Evolutionary conservation across 53 echinoderm and acorn worm species (phyloP).

Genomic region (Luidia sarsii): DNA sequence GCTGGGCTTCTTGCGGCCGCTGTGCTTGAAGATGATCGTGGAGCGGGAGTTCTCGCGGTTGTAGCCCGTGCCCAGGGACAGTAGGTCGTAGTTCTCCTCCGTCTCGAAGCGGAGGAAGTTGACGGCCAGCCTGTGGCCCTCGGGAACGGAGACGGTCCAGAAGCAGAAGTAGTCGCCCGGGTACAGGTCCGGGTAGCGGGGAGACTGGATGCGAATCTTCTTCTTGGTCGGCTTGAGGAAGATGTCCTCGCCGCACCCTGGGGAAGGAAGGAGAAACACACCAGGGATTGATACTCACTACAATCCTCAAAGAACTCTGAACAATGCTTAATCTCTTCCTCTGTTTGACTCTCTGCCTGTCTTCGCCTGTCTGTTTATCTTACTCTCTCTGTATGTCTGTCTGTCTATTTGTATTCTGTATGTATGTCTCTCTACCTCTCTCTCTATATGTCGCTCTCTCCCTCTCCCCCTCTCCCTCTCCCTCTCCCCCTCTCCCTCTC

Average conservation of each 20-base stretch:
- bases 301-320: too few relatives aligned
- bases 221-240: conserved; percentile 55
- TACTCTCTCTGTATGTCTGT: too few relatives aligned
- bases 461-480: too few relatives aligned
- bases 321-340: too few relatives aligned
- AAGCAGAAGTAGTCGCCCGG: conserved; percentile 84
- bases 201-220: conserved; percentile 57
- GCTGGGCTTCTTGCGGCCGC: conserved; percentile 67
- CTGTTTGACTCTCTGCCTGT: too few relatives aligned
- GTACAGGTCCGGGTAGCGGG: conserved; percentile 66
- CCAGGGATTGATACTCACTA: background rate
- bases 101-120: conserved; percentile 73
- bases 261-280: background rate
- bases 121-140: conserved; percentile 63
- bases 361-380: too few relatives aligned
- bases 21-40: conserved; percentile 81
- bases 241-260: conserved; percentile 87
- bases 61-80: conserved; percentile 81
- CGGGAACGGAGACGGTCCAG: conserved; percentile 79
- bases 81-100: conserved; percentile 82
- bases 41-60: conserved; percentile 39
- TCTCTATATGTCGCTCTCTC: too few relatives aligned
- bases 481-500: too few relatives aligned
- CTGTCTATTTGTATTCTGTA: too few relatives aligned
- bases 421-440: too few relatives aligned